Evolutionary conservation across 2,113 vertebrate genomes (phyloP).

Genomic region (Parotia lawesii): DNA sequence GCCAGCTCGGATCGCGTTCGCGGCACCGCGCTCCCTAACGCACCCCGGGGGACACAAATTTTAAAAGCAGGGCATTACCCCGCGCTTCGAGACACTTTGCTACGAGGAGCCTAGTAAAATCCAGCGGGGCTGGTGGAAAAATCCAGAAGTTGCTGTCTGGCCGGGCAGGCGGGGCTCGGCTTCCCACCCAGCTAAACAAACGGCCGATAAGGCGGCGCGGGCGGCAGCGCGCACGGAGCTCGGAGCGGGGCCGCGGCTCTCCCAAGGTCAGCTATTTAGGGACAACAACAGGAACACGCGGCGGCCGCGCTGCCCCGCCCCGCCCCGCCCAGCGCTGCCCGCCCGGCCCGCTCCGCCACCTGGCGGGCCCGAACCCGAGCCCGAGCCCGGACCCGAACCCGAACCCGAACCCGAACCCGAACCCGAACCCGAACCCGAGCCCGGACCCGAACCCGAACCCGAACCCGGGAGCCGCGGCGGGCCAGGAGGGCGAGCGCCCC

Average conservation of each 20-base stretch:
- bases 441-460: rapidly evolving
- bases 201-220: not conserved
- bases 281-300: slow-evolving; percentile 1
- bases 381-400: rapidly evolving
- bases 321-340: not conserved
- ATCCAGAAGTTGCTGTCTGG: not conserved
- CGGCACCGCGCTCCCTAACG: not conserved
- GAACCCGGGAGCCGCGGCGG: no score
- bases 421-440: not conserved
- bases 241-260: not conserved
- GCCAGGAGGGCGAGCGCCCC: rapidly evolving
- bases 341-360: not conserved
- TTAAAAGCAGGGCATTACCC: not conserved
- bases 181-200: slow-evolving; percentile 42
- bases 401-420: no score
- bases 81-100: not conserved
- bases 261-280: slow-evolving; percentile 53
- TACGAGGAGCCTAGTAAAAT: not conserved
- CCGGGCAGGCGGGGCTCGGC: not conserved
- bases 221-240: not conserved
- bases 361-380: not conserved
- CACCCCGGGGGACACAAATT: not conserved
- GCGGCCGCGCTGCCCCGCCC: not conserved
- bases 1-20: not conserved
- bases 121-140: not conserved